Base-by-base conservation (phyloP, 2,888 invertebrate species). In the Epinotia demarniana region DNA sequence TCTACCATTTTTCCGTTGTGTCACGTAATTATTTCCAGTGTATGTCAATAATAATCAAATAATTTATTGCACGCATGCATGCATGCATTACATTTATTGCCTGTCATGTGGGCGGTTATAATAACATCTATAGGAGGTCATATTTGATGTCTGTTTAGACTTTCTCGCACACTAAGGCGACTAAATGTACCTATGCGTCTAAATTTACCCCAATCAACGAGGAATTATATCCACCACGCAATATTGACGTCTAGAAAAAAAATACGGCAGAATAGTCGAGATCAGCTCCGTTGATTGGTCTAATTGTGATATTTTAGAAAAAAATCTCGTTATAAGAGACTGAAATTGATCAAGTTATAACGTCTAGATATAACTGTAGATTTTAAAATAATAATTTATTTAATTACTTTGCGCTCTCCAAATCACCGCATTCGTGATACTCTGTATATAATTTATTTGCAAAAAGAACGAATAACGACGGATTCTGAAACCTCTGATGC, bases 301-400 rank as follows among this genome's bases (percentile, higher is more conserved):
- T 58, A 13, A 43, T 68, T 73, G 73, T 73, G 67, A 73, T 73
- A 73, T 68, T 73, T 55, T 58, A n/a, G 66, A 46, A 55, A 68
- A 60, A 61, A 62, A 55, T 53, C 67, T 68, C 53, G 67, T 68
- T 61, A 33, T 61, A 43, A 61, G 53, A 67, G 55, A 61, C 67
- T 61, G 67, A 23, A 66, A 67, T 49, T 53, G 60, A 67, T 6
- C 46, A 60, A 73, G 61, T 60, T 39, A 53, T 55, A 60, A 73
- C 53, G 27, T 61, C 49, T 73, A 27, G 27, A 57, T 64, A 9
- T 39, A 55, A 49, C 23, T 16, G 3, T 49, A 66, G 60, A 13
- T 43, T 72, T 60, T 23, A 53, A 18, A 23, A 13, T n/a, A 46
- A 12, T 67, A 55, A 67, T 57, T 68, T 68, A 68, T 57, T 67